These are phyloP conservation scores for Metellina segmentata DNA, from an alignment of 2,888 invertebrate species.

Conservation along the genomic window DNA sequence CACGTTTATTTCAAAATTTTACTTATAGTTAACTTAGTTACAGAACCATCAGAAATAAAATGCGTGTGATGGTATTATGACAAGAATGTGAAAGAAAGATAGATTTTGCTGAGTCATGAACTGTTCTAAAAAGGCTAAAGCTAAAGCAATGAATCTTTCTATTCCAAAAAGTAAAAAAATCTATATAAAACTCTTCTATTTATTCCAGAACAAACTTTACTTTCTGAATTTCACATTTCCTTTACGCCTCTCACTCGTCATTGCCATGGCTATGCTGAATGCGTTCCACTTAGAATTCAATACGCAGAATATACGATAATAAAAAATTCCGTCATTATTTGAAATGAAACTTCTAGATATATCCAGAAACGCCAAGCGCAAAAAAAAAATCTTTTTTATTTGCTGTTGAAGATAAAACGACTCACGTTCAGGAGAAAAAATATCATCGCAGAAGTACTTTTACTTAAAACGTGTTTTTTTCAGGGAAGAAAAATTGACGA, in stretches of 20 bases:
- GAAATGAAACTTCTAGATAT: neutral
- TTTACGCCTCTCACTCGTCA: neutral
- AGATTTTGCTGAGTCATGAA: too few species aligned
- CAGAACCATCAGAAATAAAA: too few species aligned
- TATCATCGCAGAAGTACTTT: neutral
- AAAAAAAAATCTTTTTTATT: constrained; percentile 16
- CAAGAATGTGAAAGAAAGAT: too few species aligned
- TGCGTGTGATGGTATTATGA: too few species aligned
- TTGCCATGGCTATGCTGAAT: constrained; percentile 1
- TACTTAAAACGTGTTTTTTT: constrained; percentile 6
- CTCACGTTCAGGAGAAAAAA: neutral
- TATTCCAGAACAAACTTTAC: neutral
- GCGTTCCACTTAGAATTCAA: constrained; percentile 26
- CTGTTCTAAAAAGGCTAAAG: too few species aligned
- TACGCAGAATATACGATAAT: neutral
- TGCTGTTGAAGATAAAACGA: constrained; percentile 35
- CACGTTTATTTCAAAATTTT: too few species aligned
- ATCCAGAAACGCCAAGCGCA: neutral
- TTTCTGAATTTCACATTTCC: neutral
- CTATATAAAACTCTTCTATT: neutral
- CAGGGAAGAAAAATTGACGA: constrained; percentile 13
- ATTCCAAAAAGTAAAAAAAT: too few species aligned
- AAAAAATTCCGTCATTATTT: constrained; percentile 46
- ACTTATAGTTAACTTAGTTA: too few species aligned
- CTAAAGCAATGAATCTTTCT: too few species aligned